Conservation (phyloP, 2,888 invertebrate genomes). For the Lasioglossum marginatum region DNA sequence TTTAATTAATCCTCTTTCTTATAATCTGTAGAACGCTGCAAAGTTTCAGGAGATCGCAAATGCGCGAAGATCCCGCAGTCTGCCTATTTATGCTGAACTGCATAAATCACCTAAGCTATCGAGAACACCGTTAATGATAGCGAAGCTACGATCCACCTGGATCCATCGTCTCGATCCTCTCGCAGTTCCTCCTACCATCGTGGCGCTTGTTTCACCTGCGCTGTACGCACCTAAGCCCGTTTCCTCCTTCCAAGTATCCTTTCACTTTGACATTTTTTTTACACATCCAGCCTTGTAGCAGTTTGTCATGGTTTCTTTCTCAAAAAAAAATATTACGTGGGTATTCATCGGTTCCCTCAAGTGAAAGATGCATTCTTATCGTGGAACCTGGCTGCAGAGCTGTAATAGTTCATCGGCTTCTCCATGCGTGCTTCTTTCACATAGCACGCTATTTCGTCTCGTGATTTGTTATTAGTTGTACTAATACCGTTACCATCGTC, state of each 20-base stretch:
- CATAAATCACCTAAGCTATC: background rate
- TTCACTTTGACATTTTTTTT: slow-evolving; percentile 37
- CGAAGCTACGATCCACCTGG: background rate
- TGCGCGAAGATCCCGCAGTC: background rate
- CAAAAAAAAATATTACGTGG: slow-evolving; percentile 28
- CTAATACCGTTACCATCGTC: slow-evolving; percentile 1
- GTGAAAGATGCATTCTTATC: slow-evolving; percentile 21
- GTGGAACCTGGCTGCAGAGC: background rate
- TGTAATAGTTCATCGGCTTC: background rate
- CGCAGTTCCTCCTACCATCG: slow-evolving; percentile 4
- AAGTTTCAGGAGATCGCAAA: background rate
- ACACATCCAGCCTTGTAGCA: slow-evolving; percentile 13
- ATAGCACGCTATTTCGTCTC: background rate
- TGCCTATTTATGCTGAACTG: background rate
- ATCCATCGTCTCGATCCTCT: slow-evolving; percentile 6
- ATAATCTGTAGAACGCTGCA: background rate
- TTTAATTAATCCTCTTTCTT: background rate
- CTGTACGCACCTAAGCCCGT: background rate
- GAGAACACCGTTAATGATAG: slow-evolving; percentile 15
- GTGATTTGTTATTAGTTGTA: slow-evolving; percentile 23
- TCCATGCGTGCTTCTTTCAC: slow-evolving; percentile 6
- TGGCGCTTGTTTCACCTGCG: slow-evolving; percentile 16
- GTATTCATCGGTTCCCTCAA: background rate
- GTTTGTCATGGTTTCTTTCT: slow-evolving; percentile 38
- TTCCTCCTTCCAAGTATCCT: slow-evolving; percentile 24